Conservation (phyloP, 2,888 invertebrate species). For the Napeogenes sylphis region DNA sequence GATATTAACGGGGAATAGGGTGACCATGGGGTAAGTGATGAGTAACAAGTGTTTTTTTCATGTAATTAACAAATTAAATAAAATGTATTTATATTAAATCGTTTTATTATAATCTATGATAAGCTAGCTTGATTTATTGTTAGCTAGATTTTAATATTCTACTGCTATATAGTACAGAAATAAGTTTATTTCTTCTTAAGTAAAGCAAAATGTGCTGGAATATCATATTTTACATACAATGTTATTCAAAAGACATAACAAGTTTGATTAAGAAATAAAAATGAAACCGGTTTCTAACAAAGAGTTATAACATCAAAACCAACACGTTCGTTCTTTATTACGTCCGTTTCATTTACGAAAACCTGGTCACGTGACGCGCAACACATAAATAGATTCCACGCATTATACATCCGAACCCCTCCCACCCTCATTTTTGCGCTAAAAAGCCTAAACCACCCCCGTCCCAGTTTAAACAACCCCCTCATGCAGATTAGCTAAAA, state of each 20-base stretch:
- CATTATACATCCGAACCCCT: slow-evolving; percentile 73
- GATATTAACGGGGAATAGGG: slow-evolving; percentile 67
- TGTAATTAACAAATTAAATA: not conserved
- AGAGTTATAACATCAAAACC: too few species aligned
- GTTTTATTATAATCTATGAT: too few species aligned
- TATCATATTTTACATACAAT: too few species aligned
- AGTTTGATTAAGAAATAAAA: too few species aligned
- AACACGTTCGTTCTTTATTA: slow-evolving; percentile 1
- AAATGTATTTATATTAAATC: too few species aligned
- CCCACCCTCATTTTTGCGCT: slow-evolving; percentile 71
- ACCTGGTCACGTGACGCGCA: slow-evolving; percentile 36
- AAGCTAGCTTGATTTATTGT: too few species aligned
- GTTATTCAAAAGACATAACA: too few species aligned
- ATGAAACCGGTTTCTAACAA: too few species aligned
- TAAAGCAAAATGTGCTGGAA: too few species aligned
- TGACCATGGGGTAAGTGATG: slow-evolving; percentile 25
- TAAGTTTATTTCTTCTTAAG: too few species aligned
- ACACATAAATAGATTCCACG: slow-evolving; percentile 76
- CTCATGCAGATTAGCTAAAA: slow-evolving; percentile 81
- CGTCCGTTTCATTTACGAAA: slow-evolving; percentile 30
- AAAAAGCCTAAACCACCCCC: slow-evolving; percentile 73
- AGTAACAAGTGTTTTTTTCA: not conserved
- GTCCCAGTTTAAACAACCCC: slow-evolving; percentile 60
- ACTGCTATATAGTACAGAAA: too few species aligned
- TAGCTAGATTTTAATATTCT: too few species aligned